Evolutionary conservation across 2,113 vertebrate species (phyloP), one percentile per base, ranked within the genome.

Genomic region (Lota lota): DNA sequence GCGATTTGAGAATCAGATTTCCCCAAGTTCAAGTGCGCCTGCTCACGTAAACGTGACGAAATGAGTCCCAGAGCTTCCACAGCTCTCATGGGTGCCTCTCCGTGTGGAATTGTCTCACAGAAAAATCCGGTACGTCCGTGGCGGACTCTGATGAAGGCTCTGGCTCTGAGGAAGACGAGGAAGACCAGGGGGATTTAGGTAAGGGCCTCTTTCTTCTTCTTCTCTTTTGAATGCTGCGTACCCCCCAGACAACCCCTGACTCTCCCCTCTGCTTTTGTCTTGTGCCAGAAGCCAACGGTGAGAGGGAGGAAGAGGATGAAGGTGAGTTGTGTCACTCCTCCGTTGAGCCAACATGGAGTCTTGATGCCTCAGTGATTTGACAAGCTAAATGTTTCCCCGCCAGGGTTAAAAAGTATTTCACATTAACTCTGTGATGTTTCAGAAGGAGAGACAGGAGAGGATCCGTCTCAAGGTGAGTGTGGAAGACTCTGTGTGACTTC

Each of bases 161-260:
- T 4, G 91, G 88, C 74, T 89, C 91, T 16, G 87, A 81, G 20
- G 87, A 83, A 3, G 83, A 90, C 0, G 64, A 75, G 17, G 87
- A 83, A 3, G 83, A 90, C 1, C 62, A 73, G 17, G 69, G 72
- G 22, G 69, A 82, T 19, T 70, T 74, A 79, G 89, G 90, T 92
- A 47, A 79, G 86, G 21, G 17, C 16, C 33, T n/a, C 59, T 53
- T 8, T 16, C 63, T 64, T 24, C 1, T 21, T 21, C 17, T 36
- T n/a, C 51, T 22, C 20, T 3, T 61, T 20, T 51, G 10, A 8
- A 20, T 22, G 47, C 62, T 21, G 33, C 57, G 33, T 62, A 4
- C 24, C 14, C 12, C 12, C 40, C 40, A 47, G 40, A 47, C 12
- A 53, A 1, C 60, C 64, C 19, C n/a, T 76, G 24, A 21, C 18